These are phyloP conservation scores for Dendrolimus pini DNA, from an alignment of 2,888 invertebrate genomes.

Conservation along the genomic window DNA sequence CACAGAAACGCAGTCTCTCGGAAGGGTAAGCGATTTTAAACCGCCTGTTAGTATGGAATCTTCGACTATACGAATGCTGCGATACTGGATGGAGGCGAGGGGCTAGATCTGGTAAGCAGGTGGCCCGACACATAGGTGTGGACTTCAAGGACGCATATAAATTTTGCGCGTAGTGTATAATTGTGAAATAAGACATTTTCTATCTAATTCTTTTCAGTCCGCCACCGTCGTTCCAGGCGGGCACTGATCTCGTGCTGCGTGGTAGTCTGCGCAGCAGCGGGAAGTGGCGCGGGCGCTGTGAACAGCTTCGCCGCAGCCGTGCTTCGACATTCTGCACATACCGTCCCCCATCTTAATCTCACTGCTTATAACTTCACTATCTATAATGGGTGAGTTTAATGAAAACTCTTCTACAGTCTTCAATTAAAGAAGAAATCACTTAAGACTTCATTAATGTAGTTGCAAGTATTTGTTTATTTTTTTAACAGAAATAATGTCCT, in stretches of 20 bases:
- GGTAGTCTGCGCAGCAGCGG: slow-evolving; percentile 48
- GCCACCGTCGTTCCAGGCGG: slow-evolving; percentile 47
- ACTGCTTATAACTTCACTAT: slow-evolving; percentile 59
- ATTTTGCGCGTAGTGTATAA: neutral
- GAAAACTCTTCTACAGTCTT: neutral
- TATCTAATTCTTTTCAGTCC: slow-evolving; percentile 32
- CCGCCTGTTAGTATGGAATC: no score
- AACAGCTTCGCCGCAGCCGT: slow-evolving; percentile 64
- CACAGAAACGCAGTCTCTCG: no score
- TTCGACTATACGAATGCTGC: no score
- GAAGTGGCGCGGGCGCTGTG: slow-evolving; percentile 61
- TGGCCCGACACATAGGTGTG: no score
- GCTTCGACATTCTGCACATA: slow-evolving; percentile 48
- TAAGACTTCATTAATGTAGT: no score
- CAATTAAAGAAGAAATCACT: no score
- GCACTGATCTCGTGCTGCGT: slow-evolving; percentile 52
- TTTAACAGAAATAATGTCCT: no score
- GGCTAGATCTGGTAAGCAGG: no score
- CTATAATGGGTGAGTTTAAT: slow-evolving; percentile 47
- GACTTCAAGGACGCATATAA: no score
- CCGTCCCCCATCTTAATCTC: slow-evolving; percentile 47
- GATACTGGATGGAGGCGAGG: no score
- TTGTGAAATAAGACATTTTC: neutral
- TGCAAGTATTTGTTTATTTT: no score
- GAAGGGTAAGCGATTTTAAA: no score